Percentiles rank a stretch among this genome's conserved stretches.
These are phyloP conservation scores for Hormaphis cornu DNA, from an alignment of 1,140 invertebrate genomes.

Conservation along the genomic window DNA sequence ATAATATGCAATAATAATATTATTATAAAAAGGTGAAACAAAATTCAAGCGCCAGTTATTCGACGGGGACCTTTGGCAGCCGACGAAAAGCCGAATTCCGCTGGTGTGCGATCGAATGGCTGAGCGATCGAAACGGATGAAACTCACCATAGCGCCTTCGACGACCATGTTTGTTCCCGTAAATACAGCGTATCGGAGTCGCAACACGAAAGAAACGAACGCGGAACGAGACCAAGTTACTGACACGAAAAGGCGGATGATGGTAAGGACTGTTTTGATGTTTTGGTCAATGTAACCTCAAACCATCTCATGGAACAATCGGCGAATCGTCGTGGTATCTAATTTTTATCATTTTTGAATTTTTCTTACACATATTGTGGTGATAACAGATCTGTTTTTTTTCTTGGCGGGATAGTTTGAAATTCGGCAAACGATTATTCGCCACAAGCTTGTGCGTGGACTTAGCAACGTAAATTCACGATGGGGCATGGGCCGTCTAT, in stretches of 20 bases:
- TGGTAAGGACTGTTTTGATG: not conserved
- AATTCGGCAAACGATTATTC: too few relatives aligned
- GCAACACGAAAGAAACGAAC: not conserved
- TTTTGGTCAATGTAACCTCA: constrained; percentile 17
- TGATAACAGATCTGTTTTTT: too few relatives aligned
- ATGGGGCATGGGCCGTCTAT: too few relatives aligned
- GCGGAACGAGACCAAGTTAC: not conserved
- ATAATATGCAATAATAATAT: too few relatives aligned
- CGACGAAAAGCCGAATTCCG: not conserved
- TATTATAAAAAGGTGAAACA: too few relatives aligned
- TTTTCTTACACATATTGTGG: too few relatives aligned
- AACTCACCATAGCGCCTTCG: constrained; percentile 1
- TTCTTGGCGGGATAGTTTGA: too few relatives aligned
- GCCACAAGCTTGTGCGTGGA: too few relatives aligned
- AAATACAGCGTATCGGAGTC: not conserved
- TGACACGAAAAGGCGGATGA: not conserved
- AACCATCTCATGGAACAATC: constrained; percentile 10
- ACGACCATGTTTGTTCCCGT: constrained; percentile 1
- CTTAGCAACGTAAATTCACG: too few relatives aligned
- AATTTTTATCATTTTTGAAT: too few relatives aligned
- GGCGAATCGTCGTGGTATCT: not conserved
- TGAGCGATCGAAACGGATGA: not conserved
- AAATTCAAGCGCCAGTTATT: not conserved
- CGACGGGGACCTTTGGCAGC: too few relatives aligned
- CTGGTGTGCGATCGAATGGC: too few relatives aligned